Base-by-base conservation (phyloP, 1,140 invertebrate genomes). In the Episyrphus balteatus region DNA sequence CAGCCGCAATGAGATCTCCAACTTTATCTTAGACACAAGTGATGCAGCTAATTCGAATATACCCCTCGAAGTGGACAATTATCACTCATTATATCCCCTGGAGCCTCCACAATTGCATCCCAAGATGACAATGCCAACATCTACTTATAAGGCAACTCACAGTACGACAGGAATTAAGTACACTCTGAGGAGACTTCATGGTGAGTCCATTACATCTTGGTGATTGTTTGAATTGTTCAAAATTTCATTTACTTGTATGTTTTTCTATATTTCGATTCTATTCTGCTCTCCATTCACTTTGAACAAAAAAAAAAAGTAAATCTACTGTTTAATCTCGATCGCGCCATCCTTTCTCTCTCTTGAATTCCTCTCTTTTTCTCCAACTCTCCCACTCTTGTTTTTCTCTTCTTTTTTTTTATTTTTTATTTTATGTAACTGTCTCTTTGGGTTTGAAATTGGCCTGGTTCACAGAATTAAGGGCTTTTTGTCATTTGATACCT, bases 71-170 rank as follows among this genome's bases (percentile, higher is more conserved):
- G 83, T 96, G 44, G 91, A 95, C 58, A 88, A 86, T 61, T 98
- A 93, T 68, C 81, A 88, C 48, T 87, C 94, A 43, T 61, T 97
- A 18, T 83, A 82, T 57, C 92, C 91, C 0, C 65, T 97, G 42
- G 92, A 98, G 69, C 68, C 74, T 8, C 76, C 85, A 47, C 74
- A 84, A 44, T 59, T 73, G 9, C 72, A 79, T 49, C 74, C 84
- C 75, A 77, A 87, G 64, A 66, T 80, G 53, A 61, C 81, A 62
- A 61, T 87, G 62, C 81, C 83, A 54, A 85, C 84, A 38, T 86
- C 86, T n/a, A 88, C 87, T 39, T 97, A 92, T 70, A 91, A 93
- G 73, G 93, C 88, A 44, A 84, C 86, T 37, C 86, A 92, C 72
- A 80, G 85, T 3, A 90, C 90, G 72, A 92, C 81, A 55, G 92